Evolutionary conservation across 2,888 invertebrate species (phyloP), one percentile per base, ranked within the genome.

Genomic region (Nysson spinosus): DNA sequence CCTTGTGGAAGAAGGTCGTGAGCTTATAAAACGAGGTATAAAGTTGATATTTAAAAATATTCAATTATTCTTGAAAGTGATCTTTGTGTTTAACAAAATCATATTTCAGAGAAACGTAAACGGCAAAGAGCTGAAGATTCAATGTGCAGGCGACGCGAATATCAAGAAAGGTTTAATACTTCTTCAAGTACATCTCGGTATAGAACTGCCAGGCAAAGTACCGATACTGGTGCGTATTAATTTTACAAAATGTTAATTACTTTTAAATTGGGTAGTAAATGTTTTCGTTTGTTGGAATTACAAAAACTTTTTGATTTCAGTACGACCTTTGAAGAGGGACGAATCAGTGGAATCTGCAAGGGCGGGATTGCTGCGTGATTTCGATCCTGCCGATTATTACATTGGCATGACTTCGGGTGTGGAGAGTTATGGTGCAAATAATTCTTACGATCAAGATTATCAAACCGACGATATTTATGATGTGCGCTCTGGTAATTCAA

Each of bases 1-100:
- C 87, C 89, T 98, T 46, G 94, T 98, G 0, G 96, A 97, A 75
- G 98, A 98, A 87, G 99, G 99, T 1, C 90, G 94, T 79, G 96
- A 97, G 86, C 91, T 98, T 30, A 94, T 97, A 54, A 95, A 95
- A 81, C 89, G 98, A 90, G 96, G 96, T 95, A 78, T 11, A 20
- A 11, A 6, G 9, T 11, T 9, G 5, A 7, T 43, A 14, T 28
- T 12, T n/a, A 7, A 14, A 19, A 34, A 32, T 0, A 16, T 17
- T 39, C 3, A 14, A 34, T 26, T 64, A 20, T 39, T 12, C 2
- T 19, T 20, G 19, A 12, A 39, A 22, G 26, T 47, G 17, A 42
- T 51, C 19, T 40, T 24, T 6, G 12, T 20, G 34, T 26, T 46
- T 26, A 35, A 20, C 40, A 26, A 2, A 5, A 1, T n/a, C 9